Base-by-base conservation (phyloP, 2,888 invertebrate genomes). In the Caenorhabditis sinica region DNA sequence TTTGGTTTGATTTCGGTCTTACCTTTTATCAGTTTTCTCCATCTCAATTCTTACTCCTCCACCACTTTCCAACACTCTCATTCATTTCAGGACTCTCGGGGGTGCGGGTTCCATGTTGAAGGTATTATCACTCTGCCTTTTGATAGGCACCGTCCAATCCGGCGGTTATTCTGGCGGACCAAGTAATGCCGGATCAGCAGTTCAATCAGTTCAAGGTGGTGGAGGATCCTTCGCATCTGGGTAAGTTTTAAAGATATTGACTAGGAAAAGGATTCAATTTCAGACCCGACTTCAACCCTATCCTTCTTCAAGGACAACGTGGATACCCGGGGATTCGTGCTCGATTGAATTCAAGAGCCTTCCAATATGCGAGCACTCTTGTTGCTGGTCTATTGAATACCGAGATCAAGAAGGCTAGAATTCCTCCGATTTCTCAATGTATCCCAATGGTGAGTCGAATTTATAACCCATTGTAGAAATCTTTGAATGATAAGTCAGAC, bases 311-410 rank as follows among this genome's bases (percentile, higher is more conserved):
- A 74, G 89, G 89, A 40, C 81, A 86, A 65, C 85, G 88, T 20
- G 90, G 90, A 43, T 89, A 90, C 63, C 90, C 91, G 20, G 91
- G 91, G 25, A 88, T 91, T 63, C 88, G 90, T 36, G 91, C 91
- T 11, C 76, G 91, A n/a, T 49, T 91, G 73, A 91, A 91, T 60
- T 73, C 83, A 17, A 75, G 91, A n/a, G 87, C 89, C 8, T 91
- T 91, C 86, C 91, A 91, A 83, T 91, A 91, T 81, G 89, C 89
- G 2, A 85, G 84, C 58, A 82, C 86, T 13, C 58, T 91, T 5
- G 82, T 91, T 13, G 90, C 87, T 56, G 89, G 88, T 33, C 79
- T 91, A 17, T 72, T 91, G 36, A 90, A 89, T 69, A 68, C 85
- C 30, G 88, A 91, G 74, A 91, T 91, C 81, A 88, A 89, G 53